phyloP scores from a whole-genome alignment of 2,888 invertebrate species.

The Lasioglossum calceatum region DNA sequence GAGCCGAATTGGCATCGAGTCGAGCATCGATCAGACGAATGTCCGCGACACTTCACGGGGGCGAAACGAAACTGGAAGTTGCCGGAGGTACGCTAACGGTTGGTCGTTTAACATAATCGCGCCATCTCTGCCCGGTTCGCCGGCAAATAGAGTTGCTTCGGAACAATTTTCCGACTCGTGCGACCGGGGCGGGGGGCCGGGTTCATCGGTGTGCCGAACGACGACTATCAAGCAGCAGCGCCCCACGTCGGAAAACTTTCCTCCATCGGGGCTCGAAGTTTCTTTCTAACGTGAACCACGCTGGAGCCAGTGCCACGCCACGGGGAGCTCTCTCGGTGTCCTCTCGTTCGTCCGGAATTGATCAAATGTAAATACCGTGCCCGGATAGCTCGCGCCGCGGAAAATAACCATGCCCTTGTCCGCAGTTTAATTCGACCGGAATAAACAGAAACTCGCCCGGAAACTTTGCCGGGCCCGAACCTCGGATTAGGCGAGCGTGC shows the following conservation, averaged over 20 bases:
- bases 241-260: slow-evolving; percentile 38
- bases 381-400: slow-evolving; percentile 23
- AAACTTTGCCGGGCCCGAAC: slow-evolving; percentile 15
- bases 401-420: slow-evolving; percentile 30
- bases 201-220: slow-evolving; percentile 9
- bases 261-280: slow-evolving; percentile 19
- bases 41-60: neutral
- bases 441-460: slow-evolving; percentile 34
- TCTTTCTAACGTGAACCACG: slow-evolving; percentile 4
- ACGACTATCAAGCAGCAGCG: slow-evolving; percentile 17
- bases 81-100: slow-evolving; percentile 13
- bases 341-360: slow-evolving; percentile 25
- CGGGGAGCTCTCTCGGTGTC: neutral
- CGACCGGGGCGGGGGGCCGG: neutral
- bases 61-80: slow-evolving; percentile 23
- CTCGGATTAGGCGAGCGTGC: slow-evolving; percentile 15
- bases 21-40: neutral
- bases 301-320: neutral
- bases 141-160: slow-evolving; percentile 43
- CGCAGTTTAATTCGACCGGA: slow-evolving; percentile 36
- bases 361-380: slow-evolving; percentile 52
- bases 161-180: slow-evolving; percentile 42
- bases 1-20: neutral
- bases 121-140: slow-evolving; percentile 28
- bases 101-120: slow-evolving; percentile 44